These are phyloP conservation scores for Phoeniculus purpureus DNA, from an alignment of 2,797 vertebrate species.

Conservation along the genomic window DNA sequence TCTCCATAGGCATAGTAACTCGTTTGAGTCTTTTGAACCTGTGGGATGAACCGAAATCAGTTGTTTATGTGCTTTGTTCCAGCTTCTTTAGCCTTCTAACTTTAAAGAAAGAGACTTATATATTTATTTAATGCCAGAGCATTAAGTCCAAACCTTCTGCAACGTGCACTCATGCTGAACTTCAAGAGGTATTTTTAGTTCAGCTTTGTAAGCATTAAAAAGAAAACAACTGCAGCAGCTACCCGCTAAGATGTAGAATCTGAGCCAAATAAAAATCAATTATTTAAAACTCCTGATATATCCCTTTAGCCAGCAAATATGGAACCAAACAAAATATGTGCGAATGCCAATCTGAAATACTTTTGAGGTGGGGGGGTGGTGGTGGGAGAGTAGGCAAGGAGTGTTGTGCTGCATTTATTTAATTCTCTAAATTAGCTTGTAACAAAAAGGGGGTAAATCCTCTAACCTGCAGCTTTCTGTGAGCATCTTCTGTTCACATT, in stretches of 20 bases:
- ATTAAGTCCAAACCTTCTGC: background rate
- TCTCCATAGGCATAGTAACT: background rate
- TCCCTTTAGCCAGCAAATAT: background rate
- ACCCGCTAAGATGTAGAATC: background rate
- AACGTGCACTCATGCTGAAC: background rate
- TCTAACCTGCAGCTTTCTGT: background rate
- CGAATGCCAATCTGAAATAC: background rate
- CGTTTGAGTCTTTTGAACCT: background rate
- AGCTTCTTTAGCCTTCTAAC: background rate
- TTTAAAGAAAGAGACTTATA: background rate
- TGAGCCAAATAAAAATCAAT: constrained; percentile 23
- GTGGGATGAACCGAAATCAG: background rate
- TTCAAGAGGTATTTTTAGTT: constrained; percentile 26
- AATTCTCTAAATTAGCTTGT: constrained; percentile 8
- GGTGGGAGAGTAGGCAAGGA: background rate
- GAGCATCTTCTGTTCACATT: constrained; percentile 31
- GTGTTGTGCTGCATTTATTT: background rate
- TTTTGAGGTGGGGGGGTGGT: accelerated
- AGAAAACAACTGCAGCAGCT: background rate
- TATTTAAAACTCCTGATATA: constrained; percentile 4
- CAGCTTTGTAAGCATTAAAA: background rate
- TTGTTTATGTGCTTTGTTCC: background rate
- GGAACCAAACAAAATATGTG: background rate
- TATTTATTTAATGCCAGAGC: background rate
- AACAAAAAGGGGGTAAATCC: constrained; percentile 12